Evolutionary conservation across 2,797 vertebrate genomes (phyloP), one percentile per base, ranked within the genome.

Genomic region (Gymnodraco acuticeps): DNA sequence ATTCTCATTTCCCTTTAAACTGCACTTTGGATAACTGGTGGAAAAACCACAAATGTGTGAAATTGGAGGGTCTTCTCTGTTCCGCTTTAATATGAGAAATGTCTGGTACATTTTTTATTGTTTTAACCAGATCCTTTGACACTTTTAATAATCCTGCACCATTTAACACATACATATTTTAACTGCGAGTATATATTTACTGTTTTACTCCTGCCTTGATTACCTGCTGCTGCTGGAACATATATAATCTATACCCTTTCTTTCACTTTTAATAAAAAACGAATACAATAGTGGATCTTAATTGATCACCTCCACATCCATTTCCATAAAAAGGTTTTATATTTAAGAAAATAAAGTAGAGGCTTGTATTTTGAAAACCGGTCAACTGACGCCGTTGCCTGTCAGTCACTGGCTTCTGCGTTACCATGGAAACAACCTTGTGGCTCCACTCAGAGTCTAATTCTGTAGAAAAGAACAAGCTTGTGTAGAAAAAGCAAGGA

Each of bases 401-500:
- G 89, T 88, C 86, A 89, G 85, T 91, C 86, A 70, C 75, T 83
- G 51, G 77, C 86, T 77, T 91, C 82, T 16, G 51, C 42, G 92
- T 94, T 91, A 66, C 93, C 71, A 90, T 88, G 91, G 94, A 90
- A 91, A 94, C 90, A 91, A 92, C 91, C 92, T 93, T 93, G 91
- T 83, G 84, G 84, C 82, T 87, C 81, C 41, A 75, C 75, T 78
- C 73, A 2, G 62, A 77, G 73, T 85, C 85, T 90, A 87, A 85
- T 78, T 90, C 76, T 67, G 78, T 81, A 81, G 66, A 74, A 76
- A 80, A 77, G 70, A 83, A 72, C 48, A 42, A 68, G 81, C 83
- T 82, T 42, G 72, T 42, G 72, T 71, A 80, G 83, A 85, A 84
- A 85, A 84, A 81, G 77, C 77, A 51, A 20, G 20, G 46, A 15